These are phyloP conservation scores for Gephyroberyx darwinii DNA, from an alignment of 2,797 vertebrate genomes.

Conservation along the genomic window DNA sequence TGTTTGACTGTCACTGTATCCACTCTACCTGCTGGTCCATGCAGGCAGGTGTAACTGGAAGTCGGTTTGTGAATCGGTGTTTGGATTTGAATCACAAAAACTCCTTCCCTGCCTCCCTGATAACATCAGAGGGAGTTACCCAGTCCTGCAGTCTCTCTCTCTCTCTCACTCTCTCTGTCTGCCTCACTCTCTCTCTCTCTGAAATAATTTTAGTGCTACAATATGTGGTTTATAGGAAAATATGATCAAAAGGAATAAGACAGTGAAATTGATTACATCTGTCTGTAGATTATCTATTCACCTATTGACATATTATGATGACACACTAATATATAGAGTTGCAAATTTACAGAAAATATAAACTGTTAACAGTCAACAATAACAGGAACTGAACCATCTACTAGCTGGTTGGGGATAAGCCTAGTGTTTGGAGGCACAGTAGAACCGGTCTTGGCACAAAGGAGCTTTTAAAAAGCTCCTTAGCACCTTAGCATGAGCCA, in stretches of 20 bases:
- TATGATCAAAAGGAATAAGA: too few relatives aligned
- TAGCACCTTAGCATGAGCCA: slow-evolving; percentile 21
- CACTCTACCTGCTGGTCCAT: slow-evolving; percentile 6
- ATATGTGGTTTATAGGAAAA: neutral
- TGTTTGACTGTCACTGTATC: slow-evolving; percentile 50
- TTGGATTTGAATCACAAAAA: slow-evolving; percentile 66
- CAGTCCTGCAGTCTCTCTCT: neutral
- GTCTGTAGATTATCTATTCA: neutral
- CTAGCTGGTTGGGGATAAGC: slow-evolving; percentile 4
- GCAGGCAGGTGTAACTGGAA: slow-evolving; percentile 58
- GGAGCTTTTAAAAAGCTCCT: slow-evolving; percentile 11
- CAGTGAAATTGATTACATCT: neutral
- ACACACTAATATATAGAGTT: neutral
- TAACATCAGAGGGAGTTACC: slow-evolving; percentile 8
- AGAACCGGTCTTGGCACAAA: slow-evolving; percentile 51
- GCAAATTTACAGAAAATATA: slow-evolving; percentile 6
- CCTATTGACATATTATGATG: neutral
- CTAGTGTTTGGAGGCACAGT: slow-evolving; percentile 8
- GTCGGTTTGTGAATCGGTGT: slow-evolving; percentile 42
- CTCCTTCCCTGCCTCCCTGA: slow-evolving; percentile 16
- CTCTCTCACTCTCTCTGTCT: slow-evolving; percentile 3
- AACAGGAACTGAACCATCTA: neutral
- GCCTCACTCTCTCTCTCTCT: slow-evolving; percentile 12
- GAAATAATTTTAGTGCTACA: neutral
- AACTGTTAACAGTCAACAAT: neutral